Conservation (phyloP, 2,797 vertebrate genomes). For the Micropoecilia bifurca region DNA sequence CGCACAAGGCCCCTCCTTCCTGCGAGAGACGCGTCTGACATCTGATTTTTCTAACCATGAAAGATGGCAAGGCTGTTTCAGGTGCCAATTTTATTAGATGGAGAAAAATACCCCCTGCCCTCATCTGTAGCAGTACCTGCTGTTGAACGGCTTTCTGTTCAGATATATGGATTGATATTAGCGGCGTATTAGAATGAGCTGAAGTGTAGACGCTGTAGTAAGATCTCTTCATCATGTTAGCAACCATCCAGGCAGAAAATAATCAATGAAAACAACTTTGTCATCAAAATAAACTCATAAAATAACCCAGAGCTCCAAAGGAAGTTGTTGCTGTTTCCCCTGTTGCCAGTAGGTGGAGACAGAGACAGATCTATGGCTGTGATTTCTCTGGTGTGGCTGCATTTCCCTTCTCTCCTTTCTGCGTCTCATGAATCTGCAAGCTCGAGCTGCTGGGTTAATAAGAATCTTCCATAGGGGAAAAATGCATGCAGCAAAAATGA, state of each 20-base stretch:
- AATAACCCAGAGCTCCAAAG: not conserved
- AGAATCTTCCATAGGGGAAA: constrained; percentile 52
- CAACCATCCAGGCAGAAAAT: constrained; percentile 10
- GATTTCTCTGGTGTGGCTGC: constrained; percentile 50
- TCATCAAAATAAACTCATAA: constrained; percentile 16
- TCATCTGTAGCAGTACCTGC: constrained; percentile 18
- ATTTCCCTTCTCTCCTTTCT: constrained; percentile 54
- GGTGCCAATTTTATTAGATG: constrained; percentile 71
- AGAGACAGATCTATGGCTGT: constrained; percentile 68
- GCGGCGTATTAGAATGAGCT: constrained; percentile 12
- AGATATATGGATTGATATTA: constrained; percentile 40
- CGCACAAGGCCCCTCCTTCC: constrained; percentile 34
- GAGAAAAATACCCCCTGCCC: constrained; percentile 62
- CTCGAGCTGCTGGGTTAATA: constrained; percentile 73
- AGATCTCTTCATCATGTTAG: constrained; percentile 17
- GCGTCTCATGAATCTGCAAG: constrained; percentile 70
- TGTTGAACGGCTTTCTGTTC: constrained; percentile 7
- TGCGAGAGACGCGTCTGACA: constrained; percentile 67
- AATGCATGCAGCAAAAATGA: constrained; percentile 55
- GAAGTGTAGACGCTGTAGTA: not conserved
- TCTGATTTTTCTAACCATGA: constrained; percentile 81
- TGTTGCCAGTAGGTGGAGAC: constrained; percentile 80
- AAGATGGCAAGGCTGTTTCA: constrained; percentile 70
- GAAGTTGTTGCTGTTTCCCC: constrained; percentile 41
- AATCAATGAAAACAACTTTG: constrained; percentile 10